Evolutionary conservation across 2,888 invertebrate species (phyloP).

Genomic region (Diaperis boleti): DNA sequence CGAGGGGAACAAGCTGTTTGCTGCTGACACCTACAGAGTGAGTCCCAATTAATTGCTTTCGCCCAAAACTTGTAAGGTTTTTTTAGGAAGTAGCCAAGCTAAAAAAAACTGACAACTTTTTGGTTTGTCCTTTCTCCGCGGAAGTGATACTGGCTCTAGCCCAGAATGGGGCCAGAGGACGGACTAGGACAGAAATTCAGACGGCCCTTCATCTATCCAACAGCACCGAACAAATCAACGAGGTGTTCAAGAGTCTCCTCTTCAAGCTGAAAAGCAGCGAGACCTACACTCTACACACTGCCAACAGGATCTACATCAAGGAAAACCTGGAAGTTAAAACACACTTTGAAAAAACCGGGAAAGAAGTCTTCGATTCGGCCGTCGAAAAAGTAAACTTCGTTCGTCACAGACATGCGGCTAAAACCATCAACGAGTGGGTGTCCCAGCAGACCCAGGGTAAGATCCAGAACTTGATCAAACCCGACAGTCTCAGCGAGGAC

Average conservation of each 20-base stretch:
- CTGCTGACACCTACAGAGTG: too few relatives aligned
- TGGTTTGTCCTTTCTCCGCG: constrained; percentile 12
- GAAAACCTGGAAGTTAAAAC: not conserved
- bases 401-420: constrained; percentile 47
- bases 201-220: constrained; percentile 3
- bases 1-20: too few relatives aligned
- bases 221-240: not conserved
- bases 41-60: too few relatives aligned
- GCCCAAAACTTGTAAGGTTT: too few relatives aligned
- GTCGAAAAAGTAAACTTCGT: constrained; percentile 65
- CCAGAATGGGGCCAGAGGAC: constrained; percentile 57
- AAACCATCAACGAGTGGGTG: constrained; percentile 61
- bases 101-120: too few relatives aligned
- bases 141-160: constrained; percentile 55
- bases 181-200: constrained; percentile 55
- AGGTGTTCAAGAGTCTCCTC: not conserved
- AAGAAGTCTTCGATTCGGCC: constrained; percentile 72
- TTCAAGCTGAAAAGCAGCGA: not conserved
- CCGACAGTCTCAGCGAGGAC: constrained; percentile 46
- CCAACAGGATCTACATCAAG: constrained; percentile 1
- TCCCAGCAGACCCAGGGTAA: constrained; percentile 58
- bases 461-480: constrained; percentile 55
- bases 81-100: too few relatives aligned
- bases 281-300: constrained; percentile 1
- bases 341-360: constrained; percentile 69